Base-by-base conservation (phyloP, 2,888 invertebrate genomes). In the Amphimallon solstitiale region DNA sequence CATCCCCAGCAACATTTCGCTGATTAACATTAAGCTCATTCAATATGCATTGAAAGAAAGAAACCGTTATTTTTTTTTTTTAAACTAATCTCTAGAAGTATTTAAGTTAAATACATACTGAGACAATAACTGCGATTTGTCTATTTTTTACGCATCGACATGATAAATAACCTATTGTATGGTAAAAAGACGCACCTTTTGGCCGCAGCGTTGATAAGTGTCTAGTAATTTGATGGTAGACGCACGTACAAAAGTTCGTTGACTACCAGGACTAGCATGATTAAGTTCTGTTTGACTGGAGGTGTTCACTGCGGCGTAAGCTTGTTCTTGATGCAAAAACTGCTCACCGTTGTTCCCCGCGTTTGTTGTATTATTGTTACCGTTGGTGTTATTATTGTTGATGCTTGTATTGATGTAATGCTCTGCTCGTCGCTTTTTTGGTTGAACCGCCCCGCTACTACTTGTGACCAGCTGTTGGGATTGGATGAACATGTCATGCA, bases 401-500 rank as follows among this genome's bases (percentile, higher is more conserved):
- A 34, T 65, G 63, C 49, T 64, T 46, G 68, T 67, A 29, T 29
- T 72, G 67, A 71, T 73, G 71, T 75, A 76, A 72, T 77, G 76
- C 69, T 79, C 80, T 70, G 79, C 73, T 77, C 82, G 83, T 63
- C 83, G 82, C 68, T 76, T 76, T 71, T 74, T 76, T 73, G 79
- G 76, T 76, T 80, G 80, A 74, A 78, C 74, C 78, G 75, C 77
- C 76, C 78, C 79, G 77, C 82, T 84, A 84, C 83, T 85, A 83
- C 83, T 84, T 81, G 85, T 84, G 72, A 79, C 80, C 80, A 81
- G 77, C 80, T 86, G 86, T 80, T 87, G 87, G 84, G 86, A 85
- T 85, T 86, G 87, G 86, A 90, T 90, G 90, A 90, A 92, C 92
- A 92, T 92, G 91, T 91, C 92, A 91, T 88, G 91, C 90, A 90